Evolutionary conservation across 1,140 invertebrate genomes (phyloP), one percentile per base, ranked within the genome.

Genomic region (Drosophila kohkoa): DNA sequence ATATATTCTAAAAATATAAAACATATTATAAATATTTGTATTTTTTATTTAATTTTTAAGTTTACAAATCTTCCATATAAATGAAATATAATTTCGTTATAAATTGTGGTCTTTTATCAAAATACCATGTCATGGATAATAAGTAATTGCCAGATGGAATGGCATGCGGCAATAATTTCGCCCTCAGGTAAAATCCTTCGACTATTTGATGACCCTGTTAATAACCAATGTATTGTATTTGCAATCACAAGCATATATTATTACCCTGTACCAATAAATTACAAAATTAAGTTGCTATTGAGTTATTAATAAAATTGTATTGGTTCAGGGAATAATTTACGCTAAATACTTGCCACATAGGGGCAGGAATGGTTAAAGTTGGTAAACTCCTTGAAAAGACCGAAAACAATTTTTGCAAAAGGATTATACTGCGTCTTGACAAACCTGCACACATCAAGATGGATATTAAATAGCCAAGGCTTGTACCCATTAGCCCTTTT

Each of bases 341-440:
- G 0, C 0, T 5, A 13, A 8, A 20, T 54, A 55, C 70, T 60
- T 66, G 51, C 73, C 28, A 57, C 6, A 65, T 20, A 70, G 0
- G 78, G 78, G 15, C 78, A 78, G 1, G 71, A 43, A 16, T 78
- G 71, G 5, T 80, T 79, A 0, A 78, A 35, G 11, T 75, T 78
- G 1, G 60, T 10, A 38, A 71, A 78, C 0, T 80, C 62, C 7
- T 75, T 70, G 11, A 67, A 59, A 1, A 79, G 10, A 3, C 10
- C 43, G 1, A 30, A 79, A 1, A 75, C 2, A 0, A 75, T 1
- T 20, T 51, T 76, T 0, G 1, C 63, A 11, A 46, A 0, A 1
- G 79, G 72, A 13, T 70, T 43, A 16, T 63, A 75, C 0, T 16
- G 5, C 0, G 20, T 41, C 6, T 13, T 54, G 0, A 71, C 0